phyloP scores from a whole-genome alignment of 2,797 vertebrate species.

The Cetoscarus ocellatus region DNA sequence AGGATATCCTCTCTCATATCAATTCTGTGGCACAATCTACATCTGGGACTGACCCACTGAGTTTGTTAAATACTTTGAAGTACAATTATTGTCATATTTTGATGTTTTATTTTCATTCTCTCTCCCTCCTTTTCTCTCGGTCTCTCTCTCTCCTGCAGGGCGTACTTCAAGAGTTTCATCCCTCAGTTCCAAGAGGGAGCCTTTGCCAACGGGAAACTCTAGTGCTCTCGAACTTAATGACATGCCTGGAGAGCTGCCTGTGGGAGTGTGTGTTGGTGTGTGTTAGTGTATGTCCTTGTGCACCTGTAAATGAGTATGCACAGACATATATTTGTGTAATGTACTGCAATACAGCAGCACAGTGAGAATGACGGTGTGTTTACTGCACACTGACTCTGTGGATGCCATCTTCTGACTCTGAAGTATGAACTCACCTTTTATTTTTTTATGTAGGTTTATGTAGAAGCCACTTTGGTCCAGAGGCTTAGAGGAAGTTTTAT shows the following conservation, averaged over 20 bases:
- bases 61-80: constrained; percentile 48
- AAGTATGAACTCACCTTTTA: constrained; percentile 20
- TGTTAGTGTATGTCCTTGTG: constrained; percentile 23
- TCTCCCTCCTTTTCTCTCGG: constrained; percentile 35
- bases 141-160: constrained; percentile 80
- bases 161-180: constrained; percentile 97
- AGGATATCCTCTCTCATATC: constrained; percentile 50
- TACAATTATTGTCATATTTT: constrained; percentile 58
- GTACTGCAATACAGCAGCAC: constrained; percentile 17
- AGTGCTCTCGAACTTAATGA: constrained; percentile 73
- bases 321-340: constrained; percentile 27
- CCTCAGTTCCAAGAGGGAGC: constrained; percentile 99
- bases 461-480: constrained; percentile 8
- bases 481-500: constrained; percentile 8
- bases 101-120: constrained; percentile 44
- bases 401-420: constrained; percentile 27
- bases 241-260: constrained; percentile 54
- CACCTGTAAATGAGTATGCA: constrained; percentile 29
- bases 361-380: constrained; percentile 37
- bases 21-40: neutral
- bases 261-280: constrained; percentile 34
- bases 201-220: constrained; percentile 97
- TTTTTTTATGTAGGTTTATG: constrained; percentile 5
- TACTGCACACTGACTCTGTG: constrained; percentile 28
- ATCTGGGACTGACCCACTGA: constrained; percentile 36